Base-by-base conservation (phyloP, 2,113 vertebrate genomes). In the Vireo altiloquus region DNA sequence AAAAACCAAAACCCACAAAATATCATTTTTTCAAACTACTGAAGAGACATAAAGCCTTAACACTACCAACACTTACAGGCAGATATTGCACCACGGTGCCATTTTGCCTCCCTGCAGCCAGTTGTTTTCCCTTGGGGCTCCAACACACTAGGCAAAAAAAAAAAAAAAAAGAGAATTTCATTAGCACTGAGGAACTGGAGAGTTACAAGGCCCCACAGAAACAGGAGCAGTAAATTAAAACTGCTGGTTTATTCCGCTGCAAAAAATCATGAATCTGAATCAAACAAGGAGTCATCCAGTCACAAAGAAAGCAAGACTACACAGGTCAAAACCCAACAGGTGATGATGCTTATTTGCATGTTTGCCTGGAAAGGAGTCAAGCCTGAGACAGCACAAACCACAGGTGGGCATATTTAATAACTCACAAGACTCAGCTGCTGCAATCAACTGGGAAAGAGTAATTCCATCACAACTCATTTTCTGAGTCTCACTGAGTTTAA, bases 51-150 rank as follows among this genome's bases (percentile, higher is more conserved):
- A n/a, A 74, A 10, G 19, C 53, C 22, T 80, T 50, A 49, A 19
- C 7, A 72, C 2, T 23, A 77, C 11, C 21, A 84, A 35, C 23
- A 98, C 99, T 99, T 96, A 99, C 99, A 31, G 99, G 99, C 50
- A 99, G 98, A 59, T 99, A 99, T 56, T 99, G 99, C 64, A 98
- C 98, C 87, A 99, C 98, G 0, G 99, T 99, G 81, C 98, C 99
- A 47, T 99, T 98, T 96, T 98, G 98, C 47, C 98, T 99, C 46
- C 99, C 99, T 25, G 98, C 99, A 39, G 99, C 99, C 35, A 99
- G 97, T 49, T 99, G 99, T 95, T 99, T 99, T 69, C 99, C 99
- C 97, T 99, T 99, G 11, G 99, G 99, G 96, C 99, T 99, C 99
- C 99, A 99, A 96, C 99, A 99, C 84, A 99, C 99, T 99, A 83